A percentile compares a stretch with the other conserved stretches of the same genome.
These are phyloP conservation scores for Neoaliturus tenellus DNA, from an alignment of 2,888 invertebrate genomes.

Conservation along the genomic window DNA sequence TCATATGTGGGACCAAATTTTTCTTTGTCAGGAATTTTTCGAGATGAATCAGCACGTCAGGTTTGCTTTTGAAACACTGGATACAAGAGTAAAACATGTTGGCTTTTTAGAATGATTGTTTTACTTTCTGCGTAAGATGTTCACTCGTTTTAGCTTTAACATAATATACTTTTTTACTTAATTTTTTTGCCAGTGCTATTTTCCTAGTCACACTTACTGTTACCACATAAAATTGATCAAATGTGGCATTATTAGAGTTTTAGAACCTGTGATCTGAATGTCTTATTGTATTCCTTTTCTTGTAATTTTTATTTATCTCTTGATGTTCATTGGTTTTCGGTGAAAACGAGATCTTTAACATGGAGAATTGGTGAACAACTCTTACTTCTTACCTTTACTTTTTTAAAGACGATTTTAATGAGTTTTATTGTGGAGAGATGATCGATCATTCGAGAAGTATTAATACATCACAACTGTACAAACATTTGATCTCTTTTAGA, in stretches of 20 bases:
- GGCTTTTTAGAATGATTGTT: slow-evolving; percentile 31
- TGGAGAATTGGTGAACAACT: slow-evolving; percentile 8
- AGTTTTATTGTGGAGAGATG: background rate
- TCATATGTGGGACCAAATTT: slow-evolving; percentile 12
- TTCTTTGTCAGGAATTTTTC: background rate
- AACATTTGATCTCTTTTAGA: slow-evolving; percentile 38
- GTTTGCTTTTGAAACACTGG: slow-evolving; percentile 42
- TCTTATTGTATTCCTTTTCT: slow-evolving; percentile 22
- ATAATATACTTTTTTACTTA: slow-evolving; percentile 27
- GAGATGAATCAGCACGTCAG: background rate
- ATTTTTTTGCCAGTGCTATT: slow-evolving; percentile 52
- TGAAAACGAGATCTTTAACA: background rate
- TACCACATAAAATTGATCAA: slow-evolving; percentile 50
- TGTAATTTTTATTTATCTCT: slow-evolving; percentile 15
- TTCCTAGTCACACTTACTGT: slow-evolving; percentile 53
- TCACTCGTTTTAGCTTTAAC: slow-evolving; percentile 22
- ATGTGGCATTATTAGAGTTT: slow-evolving; percentile 51
- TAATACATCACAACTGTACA: slow-evolving; percentile 43
- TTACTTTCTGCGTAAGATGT: slow-evolving; percentile 34
- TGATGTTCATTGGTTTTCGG: background rate
- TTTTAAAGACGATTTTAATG: background rate
- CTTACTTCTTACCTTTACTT: background rate
- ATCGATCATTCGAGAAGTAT: background rate
- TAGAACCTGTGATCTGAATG: slow-evolving; percentile 35
- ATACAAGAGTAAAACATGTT: slow-evolving; percentile 44